Conservation (phyloP, 2,888 invertebrate genomes). For the Sinohyriopsis cumingii region DNA sequence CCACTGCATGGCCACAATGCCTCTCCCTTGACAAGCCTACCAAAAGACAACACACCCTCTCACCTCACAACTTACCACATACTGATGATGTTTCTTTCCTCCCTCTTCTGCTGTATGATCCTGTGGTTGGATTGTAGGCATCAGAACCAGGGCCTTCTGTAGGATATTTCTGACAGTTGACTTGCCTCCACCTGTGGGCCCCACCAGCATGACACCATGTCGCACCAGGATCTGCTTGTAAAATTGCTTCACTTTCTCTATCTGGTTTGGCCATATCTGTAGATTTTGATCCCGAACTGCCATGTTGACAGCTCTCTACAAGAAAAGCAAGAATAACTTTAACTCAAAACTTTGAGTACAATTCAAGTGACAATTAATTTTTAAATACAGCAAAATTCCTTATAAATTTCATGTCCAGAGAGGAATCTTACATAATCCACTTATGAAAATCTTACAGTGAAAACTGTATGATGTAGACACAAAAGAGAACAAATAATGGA, state of each 20-base stretch:
- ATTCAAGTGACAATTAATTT: too few relatives aligned
- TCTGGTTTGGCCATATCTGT: slow-evolving; percentile 69
- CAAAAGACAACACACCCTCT: too few relatives aligned
- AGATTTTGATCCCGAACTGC: slow-evolving; percentile 67
- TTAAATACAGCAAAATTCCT: too few relatives aligned
- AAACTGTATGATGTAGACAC: too few relatives aligned
- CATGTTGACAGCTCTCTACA: slow-evolving; percentile 68
- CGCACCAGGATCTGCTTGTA: slow-evolving; percentile 70
- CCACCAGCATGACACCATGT: slow-evolving; percentile 72
- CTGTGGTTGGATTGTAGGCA: slow-evolving; percentile 62
- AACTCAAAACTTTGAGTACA: not conserved
- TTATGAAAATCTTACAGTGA: too few relatives aligned
- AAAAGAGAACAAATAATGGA: too few relatives aligned
- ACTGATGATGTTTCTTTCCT: slow-evolving; percentile 29
- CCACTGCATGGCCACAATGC: not conserved
- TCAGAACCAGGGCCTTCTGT: slow-evolving; percentile 68
- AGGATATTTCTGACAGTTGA: slow-evolving; percentile 68
- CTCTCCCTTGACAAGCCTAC: not conserved
- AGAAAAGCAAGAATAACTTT: slow-evolving; percentile 6
- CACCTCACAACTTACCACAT: slow-evolving; percentile 18
- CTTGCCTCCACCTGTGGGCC: slow-evolving; percentile 71
- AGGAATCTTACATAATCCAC: too few relatives aligned
- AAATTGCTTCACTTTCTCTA: slow-evolving; percentile 71
- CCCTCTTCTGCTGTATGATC: slow-evolving; percentile 37
- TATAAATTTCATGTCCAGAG: too few relatives aligned